Conservation (phyloP, 2,888 invertebrate species). For the Danaus chrysippus region DNA sequence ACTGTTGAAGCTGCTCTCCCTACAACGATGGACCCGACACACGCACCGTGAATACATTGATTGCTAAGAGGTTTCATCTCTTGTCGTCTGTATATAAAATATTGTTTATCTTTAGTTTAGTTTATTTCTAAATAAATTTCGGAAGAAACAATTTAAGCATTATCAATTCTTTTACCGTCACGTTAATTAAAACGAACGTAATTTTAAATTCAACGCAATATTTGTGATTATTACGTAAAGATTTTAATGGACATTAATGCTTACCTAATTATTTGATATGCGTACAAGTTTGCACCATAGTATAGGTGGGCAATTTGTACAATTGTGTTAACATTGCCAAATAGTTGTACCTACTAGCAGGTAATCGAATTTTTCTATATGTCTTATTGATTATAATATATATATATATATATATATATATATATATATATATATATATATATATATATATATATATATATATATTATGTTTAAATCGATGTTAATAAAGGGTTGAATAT, state of each 20-base stretch:
- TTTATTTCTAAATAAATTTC: neutral
- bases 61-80: no score
- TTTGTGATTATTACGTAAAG: slow-evolving; percentile 15
- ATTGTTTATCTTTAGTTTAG: neutral
- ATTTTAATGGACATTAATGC: slow-evolving; percentile 15
- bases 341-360: neutral
- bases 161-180: neutral
- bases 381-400: no score
- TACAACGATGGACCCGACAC: no score
- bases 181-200: slow-evolving; percentile 5
- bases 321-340: slow-evolving; percentile 2
- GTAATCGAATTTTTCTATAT: no score
- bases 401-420: no score
- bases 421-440: no score
- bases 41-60: no score
- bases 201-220: neutral
- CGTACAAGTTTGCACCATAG: slow-evolving; percentile 6
- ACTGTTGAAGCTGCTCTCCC: no score
- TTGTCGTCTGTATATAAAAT: no score
- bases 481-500: no score
- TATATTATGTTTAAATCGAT: no score
- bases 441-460: no score
- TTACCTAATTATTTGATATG: slow-evolving; percentile 17
- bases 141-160: neutral
- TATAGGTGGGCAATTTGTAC: slow-evolving; percentile 11